Percentiles rank a stretch among this genome's conserved stretches.
Evolutionary conservation across 2,113 vertebrate species (phyloP).

Genomic region (Platycercus adscitus): DNA sequence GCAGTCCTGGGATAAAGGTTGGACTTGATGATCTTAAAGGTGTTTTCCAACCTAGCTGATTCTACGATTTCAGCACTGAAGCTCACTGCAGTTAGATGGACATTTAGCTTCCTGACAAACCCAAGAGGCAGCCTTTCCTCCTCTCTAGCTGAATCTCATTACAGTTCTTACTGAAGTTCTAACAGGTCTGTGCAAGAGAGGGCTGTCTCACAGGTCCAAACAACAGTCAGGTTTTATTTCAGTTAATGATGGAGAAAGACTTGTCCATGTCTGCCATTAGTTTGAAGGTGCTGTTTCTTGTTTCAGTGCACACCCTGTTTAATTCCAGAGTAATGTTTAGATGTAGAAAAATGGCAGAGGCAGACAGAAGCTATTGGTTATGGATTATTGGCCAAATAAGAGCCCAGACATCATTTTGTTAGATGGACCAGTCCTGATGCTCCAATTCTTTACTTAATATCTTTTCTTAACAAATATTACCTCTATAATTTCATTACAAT

Average conservation of each 20-base stretch:
- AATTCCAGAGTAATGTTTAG: not conserved
- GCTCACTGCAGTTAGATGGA: not conserved
- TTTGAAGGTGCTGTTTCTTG: not conserved
- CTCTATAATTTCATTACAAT: not conserved
- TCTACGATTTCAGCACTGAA: not conserved
- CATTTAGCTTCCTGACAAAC: not conserved
- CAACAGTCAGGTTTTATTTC: not conserved
- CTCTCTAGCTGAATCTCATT: not conserved
- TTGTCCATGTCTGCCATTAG: not conserved
- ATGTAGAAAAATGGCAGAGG: not conserved
- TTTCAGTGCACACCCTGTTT: not conserved
- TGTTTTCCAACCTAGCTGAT: not conserved
- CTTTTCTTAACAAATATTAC: not conserved
- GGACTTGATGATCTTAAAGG: not conserved
- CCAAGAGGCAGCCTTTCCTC: not conserved
- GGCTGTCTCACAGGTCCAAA: not conserved
- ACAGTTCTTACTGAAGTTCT: not conserved
- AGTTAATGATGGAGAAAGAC: not conserved
- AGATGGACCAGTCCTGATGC: not conserved
- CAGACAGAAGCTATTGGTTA: not conserved
- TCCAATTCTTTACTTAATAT: not conserved
- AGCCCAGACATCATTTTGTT: not conserved
- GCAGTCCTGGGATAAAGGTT: not conserved
- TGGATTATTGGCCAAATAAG: not conserved
- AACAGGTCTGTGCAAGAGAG: constrained; percentile 1